A percentile compares a stretch with the other conserved stretches of the same genome.
Conservation (phyloP, 1,140 invertebrate species). For the Acromyrmex heyeri region DNA sequence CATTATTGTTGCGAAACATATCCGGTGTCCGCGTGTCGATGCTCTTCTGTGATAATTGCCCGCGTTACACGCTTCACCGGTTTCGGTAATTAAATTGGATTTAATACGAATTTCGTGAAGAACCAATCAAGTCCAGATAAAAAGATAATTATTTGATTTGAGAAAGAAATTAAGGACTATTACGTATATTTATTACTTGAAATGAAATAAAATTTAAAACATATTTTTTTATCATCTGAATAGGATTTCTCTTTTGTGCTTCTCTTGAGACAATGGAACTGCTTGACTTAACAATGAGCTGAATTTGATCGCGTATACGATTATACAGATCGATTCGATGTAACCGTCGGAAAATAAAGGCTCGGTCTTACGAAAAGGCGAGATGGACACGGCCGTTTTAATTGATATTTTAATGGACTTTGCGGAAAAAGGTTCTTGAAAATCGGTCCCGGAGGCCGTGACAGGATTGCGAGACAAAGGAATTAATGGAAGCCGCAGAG, state of each 20-base stretch:
- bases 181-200: background rate
- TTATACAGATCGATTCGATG: slow-evolving; percentile 29
- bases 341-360: slow-evolving; percentile 47
- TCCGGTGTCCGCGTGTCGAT: slow-evolving; percentile 40
- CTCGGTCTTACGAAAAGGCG: slow-evolving; percentile 63
- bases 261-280: slow-evolving; percentile 61
- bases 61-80: slow-evolving; percentile 27
- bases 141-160: background rate
- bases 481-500: slow-evolving; percentile 85
- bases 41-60: slow-evolving; percentile 44
- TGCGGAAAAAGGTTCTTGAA: slow-evolving; percentile 77
- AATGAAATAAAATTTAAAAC: background rate
- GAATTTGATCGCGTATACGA: slow-evolving; percentile 41
- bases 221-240: background rate
- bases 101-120: background rate
- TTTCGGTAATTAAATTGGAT: slow-evolving; percentile 48
- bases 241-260: background rate
- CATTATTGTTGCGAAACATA: slow-evolving; percentile 53
- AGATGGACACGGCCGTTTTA: slow-evolving; percentile 73
- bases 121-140: background rate
- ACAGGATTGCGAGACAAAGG: slow-evolving; percentile 82
- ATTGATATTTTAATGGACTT: slow-evolving; percentile 86
- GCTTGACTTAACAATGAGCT: slow-evolving; percentile 58
- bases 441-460: slow-evolving; percentile 68
- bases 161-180: no score